phyloP scores from a whole-genome alignment of 1,140 invertebrate species.

The Drosophila kanapiae region DNA sequence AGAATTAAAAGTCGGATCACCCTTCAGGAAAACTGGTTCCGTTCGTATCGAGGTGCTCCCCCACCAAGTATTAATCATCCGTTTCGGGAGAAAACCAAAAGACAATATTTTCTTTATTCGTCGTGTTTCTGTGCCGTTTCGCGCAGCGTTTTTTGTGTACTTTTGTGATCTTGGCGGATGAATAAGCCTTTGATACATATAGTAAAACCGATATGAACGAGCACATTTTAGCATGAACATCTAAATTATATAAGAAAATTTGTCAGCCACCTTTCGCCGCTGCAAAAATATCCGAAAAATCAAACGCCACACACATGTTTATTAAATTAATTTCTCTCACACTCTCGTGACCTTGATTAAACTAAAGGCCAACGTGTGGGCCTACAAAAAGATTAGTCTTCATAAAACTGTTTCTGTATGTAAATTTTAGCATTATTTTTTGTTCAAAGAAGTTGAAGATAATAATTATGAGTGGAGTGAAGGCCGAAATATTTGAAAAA shows the following conservation, averaged over 20 bases:
- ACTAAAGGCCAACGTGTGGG: constrained; percentile 36
- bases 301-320: constrained; percentile 35
- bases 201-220: constrained; percentile 16
- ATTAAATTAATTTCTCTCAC: constrained; percentile 45
- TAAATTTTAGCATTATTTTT: constrained; percentile 38
- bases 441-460: constrained; percentile 39
- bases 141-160: constrained; percentile 23
- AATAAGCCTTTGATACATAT: constrained; percentile 32
- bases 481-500: constrained; percentile 35
- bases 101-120: constrained; percentile 27
- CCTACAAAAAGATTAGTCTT: constrained; percentile 14
- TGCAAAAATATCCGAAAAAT: constrained; percentile 32
- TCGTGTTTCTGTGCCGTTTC: constrained; percentile 17
- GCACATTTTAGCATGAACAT: constrained; percentile 26
- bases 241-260: constrained; percentile 47
- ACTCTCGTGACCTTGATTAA: constrained; percentile 47
- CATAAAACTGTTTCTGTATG: constrained; percentile 33
- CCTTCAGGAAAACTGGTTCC: constrained; percentile 27
- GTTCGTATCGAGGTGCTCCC: neutral
- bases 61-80: constrained; percentile 35
- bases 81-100: constrained; percentile 35
- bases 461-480: constrained; percentile 16
- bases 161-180: constrained; percentile 39
- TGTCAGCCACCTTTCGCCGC: constrained; percentile 22
- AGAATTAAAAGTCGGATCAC: constrained; percentile 1